Conservation (phyloP, 2,888 invertebrate genomes). For the Luffia ferchaultella region DNA sequence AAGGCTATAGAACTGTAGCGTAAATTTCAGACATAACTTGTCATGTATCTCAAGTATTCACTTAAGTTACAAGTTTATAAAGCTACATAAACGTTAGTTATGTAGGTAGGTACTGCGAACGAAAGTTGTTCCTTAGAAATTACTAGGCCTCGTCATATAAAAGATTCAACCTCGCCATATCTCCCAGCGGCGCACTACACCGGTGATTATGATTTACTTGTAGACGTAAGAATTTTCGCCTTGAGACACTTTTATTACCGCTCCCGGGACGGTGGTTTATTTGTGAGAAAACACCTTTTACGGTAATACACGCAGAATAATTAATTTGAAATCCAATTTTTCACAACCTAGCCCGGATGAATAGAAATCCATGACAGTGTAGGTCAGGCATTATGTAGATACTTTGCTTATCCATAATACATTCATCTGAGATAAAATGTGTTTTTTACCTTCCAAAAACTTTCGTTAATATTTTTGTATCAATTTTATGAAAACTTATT, state of each 20-base stretch:
- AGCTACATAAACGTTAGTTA: not conserved
- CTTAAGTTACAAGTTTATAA: not conserved
- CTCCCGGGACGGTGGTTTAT: not conserved
- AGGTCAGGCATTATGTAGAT: too few species aligned
- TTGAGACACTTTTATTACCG: not conserved
- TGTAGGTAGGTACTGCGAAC: not conserved
- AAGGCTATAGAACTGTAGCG: not conserved
- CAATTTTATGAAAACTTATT: too few species aligned
- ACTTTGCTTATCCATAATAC: too few species aligned
- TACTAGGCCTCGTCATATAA: constrained; percentile 1
- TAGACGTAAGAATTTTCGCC: constrained; percentile 1
- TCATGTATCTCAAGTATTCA: not conserved
- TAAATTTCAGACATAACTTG: not conserved
- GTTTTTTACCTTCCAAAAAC: too few species aligned
- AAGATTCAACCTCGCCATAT: constrained; percentile 6
- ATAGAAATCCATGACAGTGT: too few species aligned
- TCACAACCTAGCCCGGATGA: too few species aligned
- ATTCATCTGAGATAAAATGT: too few species aligned
- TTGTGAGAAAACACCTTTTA: not conserved
- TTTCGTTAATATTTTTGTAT: too few species aligned
- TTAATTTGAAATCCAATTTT: too few species aligned
- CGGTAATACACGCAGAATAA: not conserved
- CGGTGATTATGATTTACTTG: constrained; percentile 8
- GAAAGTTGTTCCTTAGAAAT: not conserved
- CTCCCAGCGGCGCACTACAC: constrained; percentile 6